Conservation (phyloP, 2,797 vertebrate genomes). For the Anniella stebbinsi region DNA sequence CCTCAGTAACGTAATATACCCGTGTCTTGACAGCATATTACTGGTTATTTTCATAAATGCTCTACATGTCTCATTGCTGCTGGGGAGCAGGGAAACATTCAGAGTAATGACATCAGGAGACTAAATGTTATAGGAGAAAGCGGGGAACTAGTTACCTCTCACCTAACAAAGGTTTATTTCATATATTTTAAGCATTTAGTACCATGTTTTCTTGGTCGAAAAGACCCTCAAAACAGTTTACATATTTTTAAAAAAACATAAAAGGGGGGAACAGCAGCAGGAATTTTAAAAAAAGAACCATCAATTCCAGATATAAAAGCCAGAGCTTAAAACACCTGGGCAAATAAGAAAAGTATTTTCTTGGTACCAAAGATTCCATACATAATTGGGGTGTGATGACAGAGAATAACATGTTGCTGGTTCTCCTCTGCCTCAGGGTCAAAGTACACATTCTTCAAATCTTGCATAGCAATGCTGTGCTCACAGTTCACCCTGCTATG, state of each 20-base stretch:
- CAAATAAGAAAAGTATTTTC: neutral
- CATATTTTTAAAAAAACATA: neutral
- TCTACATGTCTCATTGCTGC: neutral
- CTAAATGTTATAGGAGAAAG: too few species aligned
- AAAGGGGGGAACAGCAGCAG: neutral
- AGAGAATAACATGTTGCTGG: neutral
- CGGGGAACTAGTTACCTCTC: neutral
- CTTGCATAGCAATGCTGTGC: too few species aligned
- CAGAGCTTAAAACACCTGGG: neutral
- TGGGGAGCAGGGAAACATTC: neutral
- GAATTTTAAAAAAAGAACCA: neutral
- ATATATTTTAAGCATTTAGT: neutral
- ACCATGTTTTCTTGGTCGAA: neutral
- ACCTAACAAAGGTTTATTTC: neutral
- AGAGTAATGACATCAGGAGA: neutral
- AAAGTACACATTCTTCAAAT: too few species aligned
- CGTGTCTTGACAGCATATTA: neutral
- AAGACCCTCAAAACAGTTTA: neutral
- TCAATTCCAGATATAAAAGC: neutral
- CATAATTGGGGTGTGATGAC: neutral
- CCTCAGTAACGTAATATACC: neutral
- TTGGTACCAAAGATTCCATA: neutral
- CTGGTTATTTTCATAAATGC: neutral
- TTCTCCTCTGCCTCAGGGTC: neutral
- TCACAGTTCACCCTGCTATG: too few species aligned